These are phyloP conservation scores for Aegithalos caudatus DNA, from an alignment of 2,113 vertebrate genomes.

Conservation along the genomic window DNA sequence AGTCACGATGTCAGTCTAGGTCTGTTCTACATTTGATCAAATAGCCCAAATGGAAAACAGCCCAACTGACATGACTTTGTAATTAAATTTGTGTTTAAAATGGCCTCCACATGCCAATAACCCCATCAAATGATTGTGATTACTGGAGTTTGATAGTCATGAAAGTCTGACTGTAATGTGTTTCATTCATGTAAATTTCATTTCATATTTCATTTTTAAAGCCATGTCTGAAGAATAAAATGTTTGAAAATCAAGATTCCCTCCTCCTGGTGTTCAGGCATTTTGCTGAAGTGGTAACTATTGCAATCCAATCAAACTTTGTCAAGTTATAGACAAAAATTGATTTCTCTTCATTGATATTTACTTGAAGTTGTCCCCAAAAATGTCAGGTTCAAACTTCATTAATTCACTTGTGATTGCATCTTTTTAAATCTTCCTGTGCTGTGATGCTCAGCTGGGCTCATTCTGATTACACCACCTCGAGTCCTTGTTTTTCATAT, in stretches of 20 bases:
- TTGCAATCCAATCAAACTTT: background rate
- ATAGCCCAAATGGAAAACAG: constrained; percentile 35
- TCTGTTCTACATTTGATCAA: constrained; percentile 49
- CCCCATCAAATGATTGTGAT: background rate
- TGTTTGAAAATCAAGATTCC: background rate
- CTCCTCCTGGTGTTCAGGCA: background rate
- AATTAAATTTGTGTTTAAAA: constrained; percentile 22
- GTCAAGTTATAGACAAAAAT: background rate
- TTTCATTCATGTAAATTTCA: background rate
- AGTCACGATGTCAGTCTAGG: background rate
- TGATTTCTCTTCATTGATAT: background rate
- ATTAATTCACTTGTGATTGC: background rate
- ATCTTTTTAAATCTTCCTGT: background rate
- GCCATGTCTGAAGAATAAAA: background rate
- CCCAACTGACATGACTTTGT: background rate
- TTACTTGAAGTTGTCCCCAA: background rate
- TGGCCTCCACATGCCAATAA: constrained; percentile 34
- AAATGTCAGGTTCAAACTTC: background rate
- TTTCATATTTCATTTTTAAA: background rate
- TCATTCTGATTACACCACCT: background rate
- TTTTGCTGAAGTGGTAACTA: background rate
- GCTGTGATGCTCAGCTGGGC: background rate
- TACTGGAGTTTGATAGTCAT: background rate
- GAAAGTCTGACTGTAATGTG: background rate
- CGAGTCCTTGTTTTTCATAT: background rate